Evolutionary conservation across 2,113 vertebrate species (phyloP).

Genomic region (Ahaetulla prasina): DNA sequence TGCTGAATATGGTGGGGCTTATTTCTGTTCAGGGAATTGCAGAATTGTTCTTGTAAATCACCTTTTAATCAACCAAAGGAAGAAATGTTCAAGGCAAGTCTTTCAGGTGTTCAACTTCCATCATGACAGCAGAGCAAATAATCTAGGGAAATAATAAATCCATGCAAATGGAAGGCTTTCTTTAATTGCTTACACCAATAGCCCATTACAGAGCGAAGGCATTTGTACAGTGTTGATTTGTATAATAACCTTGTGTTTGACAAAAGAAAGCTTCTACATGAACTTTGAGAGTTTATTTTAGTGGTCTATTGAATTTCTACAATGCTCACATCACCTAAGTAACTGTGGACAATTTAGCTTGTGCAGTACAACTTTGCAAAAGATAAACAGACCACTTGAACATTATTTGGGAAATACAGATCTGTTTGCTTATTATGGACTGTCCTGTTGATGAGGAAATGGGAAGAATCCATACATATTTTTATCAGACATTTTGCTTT

Average conservation of each 20-base stretch:
- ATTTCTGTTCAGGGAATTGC: not conserved
- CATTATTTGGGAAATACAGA: not conserved
- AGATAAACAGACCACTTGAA: not conserved
- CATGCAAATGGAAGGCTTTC: not conserved
- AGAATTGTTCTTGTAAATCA: not conserved
- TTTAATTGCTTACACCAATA: not conserved
- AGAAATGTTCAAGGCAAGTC: not conserved
- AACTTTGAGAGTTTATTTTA: not conserved
- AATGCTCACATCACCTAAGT: not conserved
- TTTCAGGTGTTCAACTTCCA: not conserved
- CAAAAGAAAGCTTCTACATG: not conserved
- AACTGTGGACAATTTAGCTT: not conserved
- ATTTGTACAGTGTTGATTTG: not conserved
- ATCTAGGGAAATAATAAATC: not conserved
- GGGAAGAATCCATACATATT: not conserved
- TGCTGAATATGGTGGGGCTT: not conserved
- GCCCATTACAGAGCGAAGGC: not conserved
- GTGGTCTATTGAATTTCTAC: not conserved
- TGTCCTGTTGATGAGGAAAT: not conserved
- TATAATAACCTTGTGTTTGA: not conserved
- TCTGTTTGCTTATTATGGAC: not conserved
- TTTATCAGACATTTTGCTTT: not conserved
- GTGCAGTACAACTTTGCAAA: not conserved
- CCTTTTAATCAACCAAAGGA: not conserved
- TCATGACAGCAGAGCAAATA: not conserved